Conservation (phyloP, 2,888 invertebrate genomes). For the Marronus borbonicus region DNA sequence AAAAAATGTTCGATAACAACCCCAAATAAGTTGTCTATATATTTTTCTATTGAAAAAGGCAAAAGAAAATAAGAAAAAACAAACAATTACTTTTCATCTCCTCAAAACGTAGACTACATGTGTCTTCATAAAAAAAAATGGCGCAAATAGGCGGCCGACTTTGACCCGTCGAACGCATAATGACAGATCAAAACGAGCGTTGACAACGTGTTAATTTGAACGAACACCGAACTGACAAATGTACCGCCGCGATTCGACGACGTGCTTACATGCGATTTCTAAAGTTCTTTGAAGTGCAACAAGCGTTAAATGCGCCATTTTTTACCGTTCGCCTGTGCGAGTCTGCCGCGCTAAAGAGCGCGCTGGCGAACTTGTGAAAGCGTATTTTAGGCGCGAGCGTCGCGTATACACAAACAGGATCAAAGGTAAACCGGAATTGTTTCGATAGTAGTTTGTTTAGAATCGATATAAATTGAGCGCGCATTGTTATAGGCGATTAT, state of each 20-base stretch:
- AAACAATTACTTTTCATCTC: too few species aligned
- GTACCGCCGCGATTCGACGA: constrained; percentile 16
- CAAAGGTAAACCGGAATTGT: background rate
- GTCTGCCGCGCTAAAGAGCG: constrained; percentile 6
- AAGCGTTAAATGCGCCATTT: constrained; percentile 30
- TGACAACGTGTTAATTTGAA: constrained; percentile 19
- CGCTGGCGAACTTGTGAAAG: background rate
- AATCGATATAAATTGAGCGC: too few species aligned
- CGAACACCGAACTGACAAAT: constrained; percentile 21
- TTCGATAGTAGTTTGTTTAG: too few species aligned
- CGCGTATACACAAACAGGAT: background rate
- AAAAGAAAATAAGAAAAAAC: too few species aligned
- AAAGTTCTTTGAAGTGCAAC: constrained; percentile 33
- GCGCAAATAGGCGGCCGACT: too few species aligned
- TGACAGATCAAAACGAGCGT: background rate
- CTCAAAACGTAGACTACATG: too few species aligned
- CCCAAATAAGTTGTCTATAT: too few species aligned
- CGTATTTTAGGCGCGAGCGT: constrained; percentile 13
- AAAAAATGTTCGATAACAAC: too few species aligned
- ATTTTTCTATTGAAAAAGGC: too few species aligned
- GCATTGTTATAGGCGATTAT: too few species aligned
- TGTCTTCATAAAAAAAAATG: too few species aligned
- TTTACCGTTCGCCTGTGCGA: background rate
- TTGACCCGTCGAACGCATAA: too few species aligned
- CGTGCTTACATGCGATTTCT: constrained; percentile 24